Evolutionary conservation across 2,888 invertebrate species (phyloP).

Genomic region (Antheraea yamamai): DNA sequence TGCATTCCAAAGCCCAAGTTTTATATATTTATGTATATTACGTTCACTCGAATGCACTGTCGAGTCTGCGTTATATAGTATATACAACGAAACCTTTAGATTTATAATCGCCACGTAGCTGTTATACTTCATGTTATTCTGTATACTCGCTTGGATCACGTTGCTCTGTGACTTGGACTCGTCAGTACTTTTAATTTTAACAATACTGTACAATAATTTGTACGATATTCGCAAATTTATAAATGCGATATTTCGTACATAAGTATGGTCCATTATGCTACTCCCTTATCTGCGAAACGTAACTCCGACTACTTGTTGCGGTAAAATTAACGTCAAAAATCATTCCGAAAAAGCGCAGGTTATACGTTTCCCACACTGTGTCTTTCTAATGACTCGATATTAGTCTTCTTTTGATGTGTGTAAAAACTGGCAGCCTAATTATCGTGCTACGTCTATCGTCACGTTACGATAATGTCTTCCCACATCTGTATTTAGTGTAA

Average conservation of each 20-base stretch:
- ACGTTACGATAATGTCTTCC: too few relatives aligned
- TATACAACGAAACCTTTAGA: neutral
- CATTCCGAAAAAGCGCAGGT: too few relatives aligned
- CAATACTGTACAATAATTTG: neutral
- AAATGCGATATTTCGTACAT: neutral
- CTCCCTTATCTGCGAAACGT: too few relatives aligned
- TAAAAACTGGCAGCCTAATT: too few relatives aligned
- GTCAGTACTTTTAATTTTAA: neutral
- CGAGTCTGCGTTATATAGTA: constrained; percentile 1
- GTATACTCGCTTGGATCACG: neutral
- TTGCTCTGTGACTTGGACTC: neutral
- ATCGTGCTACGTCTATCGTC: too few relatives aligned
- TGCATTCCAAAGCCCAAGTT: constrained; percentile 1
- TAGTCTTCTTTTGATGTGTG: too few relatives aligned
- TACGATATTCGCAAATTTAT: neutral
- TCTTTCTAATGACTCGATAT: too few relatives aligned
- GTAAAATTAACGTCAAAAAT: too few relatives aligned
- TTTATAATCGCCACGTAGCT: neutral
- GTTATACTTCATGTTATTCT: neutral
- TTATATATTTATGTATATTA: neutral
- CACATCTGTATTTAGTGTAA: too few relatives aligned
- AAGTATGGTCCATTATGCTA: neutral
- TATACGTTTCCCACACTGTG: too few relatives aligned
- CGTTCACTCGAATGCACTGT: neutral
- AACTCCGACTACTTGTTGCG: too few relatives aligned